phyloP scores from a whole-genome alignment of 1,140 invertebrate genomes.

The Zaprionus davidi region DNA sequence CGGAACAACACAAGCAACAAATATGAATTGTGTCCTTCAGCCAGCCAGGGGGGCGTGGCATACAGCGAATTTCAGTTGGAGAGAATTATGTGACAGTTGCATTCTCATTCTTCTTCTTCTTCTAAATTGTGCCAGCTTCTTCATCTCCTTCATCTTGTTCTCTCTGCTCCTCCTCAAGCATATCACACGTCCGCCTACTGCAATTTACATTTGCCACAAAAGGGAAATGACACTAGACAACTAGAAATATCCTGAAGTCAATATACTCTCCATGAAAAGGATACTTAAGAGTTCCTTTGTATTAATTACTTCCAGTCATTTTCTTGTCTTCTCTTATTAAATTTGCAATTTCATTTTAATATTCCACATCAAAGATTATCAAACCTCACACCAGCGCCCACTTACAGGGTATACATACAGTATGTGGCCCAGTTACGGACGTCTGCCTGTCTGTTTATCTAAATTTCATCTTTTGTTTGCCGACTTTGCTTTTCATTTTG shows the following conservation, averaged over 20 bases:
- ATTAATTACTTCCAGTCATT: background rate
- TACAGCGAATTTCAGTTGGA: conserved; percentile 4
- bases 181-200: conserved; percentile 24
- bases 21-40: conserved; percentile 12
- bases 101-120: background rate
- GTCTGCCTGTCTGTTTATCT: conserved; percentile 34
- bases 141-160: background rate
- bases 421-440: conserved; percentile 13
- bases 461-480: conserved; percentile 42
- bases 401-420: conserved; percentile 14
- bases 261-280: conserved; percentile 2
- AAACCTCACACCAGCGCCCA: background rate
- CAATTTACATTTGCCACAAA: conserved; percentile 33
- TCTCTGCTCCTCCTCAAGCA: conserved; percentile 3
- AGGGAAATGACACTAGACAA: background rate
- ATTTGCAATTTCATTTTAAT: background rate
- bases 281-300: background rate
- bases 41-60: background rate
- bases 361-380: background rate
- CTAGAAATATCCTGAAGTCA: background rate
- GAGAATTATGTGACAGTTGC: conserved; percentile 12
- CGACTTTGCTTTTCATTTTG: conserved; percentile 46
- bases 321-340: background rate
- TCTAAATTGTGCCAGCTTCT: background rate
- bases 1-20: conserved; percentile 9